Conservation (phyloP, 2,888 invertebrate genomes). For the Tipula vernalis region DNA sequence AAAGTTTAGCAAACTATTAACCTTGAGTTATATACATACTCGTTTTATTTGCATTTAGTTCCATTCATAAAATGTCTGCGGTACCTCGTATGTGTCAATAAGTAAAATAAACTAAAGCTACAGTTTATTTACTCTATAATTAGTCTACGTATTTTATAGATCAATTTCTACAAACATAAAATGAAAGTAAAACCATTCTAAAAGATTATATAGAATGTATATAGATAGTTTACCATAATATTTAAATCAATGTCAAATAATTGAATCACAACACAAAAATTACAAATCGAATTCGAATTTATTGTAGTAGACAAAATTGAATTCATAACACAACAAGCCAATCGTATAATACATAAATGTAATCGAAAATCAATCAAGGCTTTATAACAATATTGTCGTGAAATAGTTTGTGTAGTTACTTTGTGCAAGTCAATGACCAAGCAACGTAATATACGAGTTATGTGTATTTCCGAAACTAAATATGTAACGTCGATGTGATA, state of each 20-base stretch:
- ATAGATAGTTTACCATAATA: neutral
- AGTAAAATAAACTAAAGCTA: no score
- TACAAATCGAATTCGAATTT: neutral
- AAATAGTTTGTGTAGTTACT: neutral
- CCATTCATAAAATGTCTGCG: no score
- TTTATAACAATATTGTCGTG: neutral
- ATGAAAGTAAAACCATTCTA: neutral
- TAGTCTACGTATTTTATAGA: no score
- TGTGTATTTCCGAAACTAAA: neutral
- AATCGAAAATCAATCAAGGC: no score
- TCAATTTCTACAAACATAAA: neutral
- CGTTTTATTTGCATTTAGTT: no score
- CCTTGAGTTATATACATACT: no score
- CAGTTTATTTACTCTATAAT: no score
- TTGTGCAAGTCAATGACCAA: neutral
- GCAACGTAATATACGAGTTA: neutral
- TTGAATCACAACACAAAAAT: neutral
- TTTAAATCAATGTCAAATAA: neutral
- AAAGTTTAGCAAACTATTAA: no score
- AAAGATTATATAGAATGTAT: no score
- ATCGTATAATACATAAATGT: neutral
- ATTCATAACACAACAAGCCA: neutral
- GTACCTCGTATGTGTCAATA: no score
- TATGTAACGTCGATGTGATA: neutral
- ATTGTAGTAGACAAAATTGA: neutral